Evolutionary conservation across 2,797 vertebrate species (phyloP), one percentile per base, ranked within the genome.

Genomic region (Ctenochaetus hawaiiensis): DNA sequence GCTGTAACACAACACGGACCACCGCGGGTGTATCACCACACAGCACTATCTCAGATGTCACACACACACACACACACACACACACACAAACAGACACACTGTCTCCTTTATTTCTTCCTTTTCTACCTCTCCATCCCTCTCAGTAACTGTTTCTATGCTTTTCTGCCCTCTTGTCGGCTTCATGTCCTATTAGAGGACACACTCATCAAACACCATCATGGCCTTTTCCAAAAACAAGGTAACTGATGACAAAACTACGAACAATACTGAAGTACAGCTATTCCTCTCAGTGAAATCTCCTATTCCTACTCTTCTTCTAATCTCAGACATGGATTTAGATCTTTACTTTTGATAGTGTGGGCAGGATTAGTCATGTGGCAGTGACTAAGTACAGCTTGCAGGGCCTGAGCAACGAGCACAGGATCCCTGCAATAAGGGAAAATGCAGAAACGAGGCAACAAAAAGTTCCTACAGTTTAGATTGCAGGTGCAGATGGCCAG

Each of bases 241-340:
- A 75, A 57, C 57, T 63, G 58, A 75, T 54, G 67, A 79, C 76
- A 88, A 85, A 79, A 70, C 67, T 47, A 41, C 8, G 20, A 87
- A 81, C 82, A 78, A 75, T n/a, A 39, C 3, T 61, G 22, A 77
- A 78, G 67, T 11, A 30, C 53, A 73, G 49, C 49, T 51, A n/a
- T 37, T 82, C 78, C 84, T 81, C 57, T 1, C 63, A 68, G 75
- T 62, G 70, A 83, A 56, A 71, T 71, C 71, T 87, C 73, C 81
- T 18, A 45, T 83, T 88, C 72, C 72, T 47, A 63, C 78, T 76
- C 75, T 73, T 49, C 72, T 61, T 59, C 80, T 85, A 75, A 87
- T 90, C 89, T 89, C 84, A 87, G 77, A 90, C 86, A 77, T 83
- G 74, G 83, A 87, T 89, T 87, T 81, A 90, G 87, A 90, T 89